Evolutionary conservation across 2,888 invertebrate species (phyloP), one percentile per base, ranked within the genome.

Genomic region (Lacanobia oleracea): DNA sequence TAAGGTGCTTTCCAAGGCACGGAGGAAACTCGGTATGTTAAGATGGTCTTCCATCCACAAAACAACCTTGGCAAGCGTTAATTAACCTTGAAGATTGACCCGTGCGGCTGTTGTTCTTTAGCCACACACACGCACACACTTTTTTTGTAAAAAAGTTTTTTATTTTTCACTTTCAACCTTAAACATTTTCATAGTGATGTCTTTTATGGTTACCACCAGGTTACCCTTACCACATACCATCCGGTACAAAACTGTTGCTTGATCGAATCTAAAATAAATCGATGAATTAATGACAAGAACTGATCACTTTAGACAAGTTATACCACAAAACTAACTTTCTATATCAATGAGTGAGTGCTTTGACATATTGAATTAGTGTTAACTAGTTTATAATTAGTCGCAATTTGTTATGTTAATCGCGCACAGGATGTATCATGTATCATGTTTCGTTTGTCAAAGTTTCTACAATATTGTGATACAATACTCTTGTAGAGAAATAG

Each of bases 251-350:
- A 67, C 23, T 64, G 40, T 51, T 51, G 27, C 23, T 9, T 14
- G 43, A 45, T 16, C 43, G 16, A 2, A 43, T 53, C 16, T 2
- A 2, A 12, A 14, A 57, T 33, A 18, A 27, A 43, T 27, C 14
- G 6, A 53, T n/a, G 14, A 73, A 40, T 54, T n/a, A 27, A 21
- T 40, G 18, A 48, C 5, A 45, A 48, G 14, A 48, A n/a, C 5
- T 27, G 12, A 71, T 61, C 7, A 51, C 1, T 21, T 27, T 50
- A 60, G 79, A 72, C 57, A 57, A n/a, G 14, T 33, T 16, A 10
- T 16, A 66, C 65, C 72, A 48, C 80, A 65, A 37, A 57, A 1
- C 1, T 65, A 14, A 76, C 77, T 79, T 76, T 79, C 81, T 71
- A 67, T n/a, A 45, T 68, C 23, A 53, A 10, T 43, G 21, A 14